These are phyloP conservation scores for Salpingus planirostris DNA, from an alignment of 2,888 invertebrate genomes.

Conservation along the genomic window DNA sequence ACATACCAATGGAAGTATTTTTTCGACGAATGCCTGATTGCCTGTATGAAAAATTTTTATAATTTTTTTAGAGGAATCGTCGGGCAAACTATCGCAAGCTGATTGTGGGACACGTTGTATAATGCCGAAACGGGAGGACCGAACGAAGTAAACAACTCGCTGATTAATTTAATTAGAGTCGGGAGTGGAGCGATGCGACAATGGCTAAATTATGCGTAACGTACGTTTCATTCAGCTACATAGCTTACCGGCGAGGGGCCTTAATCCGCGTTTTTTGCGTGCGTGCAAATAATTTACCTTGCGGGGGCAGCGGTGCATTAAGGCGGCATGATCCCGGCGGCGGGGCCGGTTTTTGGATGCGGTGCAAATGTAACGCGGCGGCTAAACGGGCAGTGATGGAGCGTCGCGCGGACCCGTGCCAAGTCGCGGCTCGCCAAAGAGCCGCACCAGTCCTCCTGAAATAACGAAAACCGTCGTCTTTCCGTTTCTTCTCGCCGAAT, in stretches of 20 bases:
- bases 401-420: slow-evolving; percentile 25
- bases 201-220: slow-evolving; percentile 28
- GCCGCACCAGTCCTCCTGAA: too few relatives aligned
- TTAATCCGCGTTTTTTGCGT: slow-evolving; percentile 27
- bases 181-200: too few relatives aligned
- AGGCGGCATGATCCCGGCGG: slow-evolving; percentile 34
- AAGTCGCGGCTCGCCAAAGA: slow-evolving; percentile 23
- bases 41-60: too few relatives aligned
- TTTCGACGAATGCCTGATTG: too few relatives aligned
- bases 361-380: slow-evolving; percentile 33
- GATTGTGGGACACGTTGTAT: too few relatives aligned
- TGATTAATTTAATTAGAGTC: too few relatives aligned
- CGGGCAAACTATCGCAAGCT: too few relatives aligned
- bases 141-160: too few relatives aligned
- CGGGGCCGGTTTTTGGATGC: slow-evolving; percentile 13
- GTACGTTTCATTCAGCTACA: slow-evolving; percentile 35
- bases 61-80: too few relatives aligned
- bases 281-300: slow-evolving; percentile 37
- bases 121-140: too few relatives aligned
- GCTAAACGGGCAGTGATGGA: slow-evolving; percentile 32
- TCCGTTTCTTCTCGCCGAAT: slow-evolving; percentile 2
- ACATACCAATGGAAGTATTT: too few relatives aligned
- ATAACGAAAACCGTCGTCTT: slow-evolving; percentile 1
- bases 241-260: slow-evolving; percentile 26
- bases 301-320: slow-evolving; percentile 34